These are phyloP conservation scores for Pantherophis guttatus DNA, from an alignment of 2,113 vertebrate genomes.

Conservation along the genomic window DNA sequence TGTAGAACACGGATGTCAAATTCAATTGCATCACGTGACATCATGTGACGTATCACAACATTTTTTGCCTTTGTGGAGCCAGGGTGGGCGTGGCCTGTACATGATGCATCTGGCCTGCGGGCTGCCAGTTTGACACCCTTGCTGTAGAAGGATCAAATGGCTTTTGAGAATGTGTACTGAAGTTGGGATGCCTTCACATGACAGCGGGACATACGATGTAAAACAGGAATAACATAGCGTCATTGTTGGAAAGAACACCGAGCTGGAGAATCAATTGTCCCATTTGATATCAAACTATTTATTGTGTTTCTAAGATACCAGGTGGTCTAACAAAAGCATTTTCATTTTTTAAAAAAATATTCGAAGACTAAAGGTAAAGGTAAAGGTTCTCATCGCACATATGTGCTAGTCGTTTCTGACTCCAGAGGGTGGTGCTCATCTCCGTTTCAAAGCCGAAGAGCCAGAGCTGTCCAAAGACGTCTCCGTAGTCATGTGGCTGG, in stretches of 20 bases:
- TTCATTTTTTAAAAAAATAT: constrained; percentile 19
- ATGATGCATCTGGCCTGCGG: not conserved
- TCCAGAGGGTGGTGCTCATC: no score
- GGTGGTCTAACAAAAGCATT: not conserved
- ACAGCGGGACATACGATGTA: not conserved
- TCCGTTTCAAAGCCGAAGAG: no score
- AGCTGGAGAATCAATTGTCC: not conserved
- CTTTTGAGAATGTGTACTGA: not conserved
- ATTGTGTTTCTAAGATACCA: not conserved
- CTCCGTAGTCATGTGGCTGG: no score
- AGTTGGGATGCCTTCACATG: not conserved
- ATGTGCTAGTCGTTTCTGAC: no score
- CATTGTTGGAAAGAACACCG: not conserved
- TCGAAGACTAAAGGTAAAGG: constrained; percentile 2
- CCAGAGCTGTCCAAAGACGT: no score
- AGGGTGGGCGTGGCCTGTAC: accelerated
- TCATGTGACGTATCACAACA: not conserved
- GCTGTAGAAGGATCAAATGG: not conserved
- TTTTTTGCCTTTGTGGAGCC: no score
- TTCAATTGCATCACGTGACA: accelerated
- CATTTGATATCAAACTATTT: not conserved
- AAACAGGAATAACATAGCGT: not conserved
- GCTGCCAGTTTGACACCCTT: not conserved
- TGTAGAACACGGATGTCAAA: not conserved
- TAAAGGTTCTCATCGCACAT: no score